Conservation (phyloP, 2,888 invertebrate genomes). For the Xestia xanthographa region DNA sequence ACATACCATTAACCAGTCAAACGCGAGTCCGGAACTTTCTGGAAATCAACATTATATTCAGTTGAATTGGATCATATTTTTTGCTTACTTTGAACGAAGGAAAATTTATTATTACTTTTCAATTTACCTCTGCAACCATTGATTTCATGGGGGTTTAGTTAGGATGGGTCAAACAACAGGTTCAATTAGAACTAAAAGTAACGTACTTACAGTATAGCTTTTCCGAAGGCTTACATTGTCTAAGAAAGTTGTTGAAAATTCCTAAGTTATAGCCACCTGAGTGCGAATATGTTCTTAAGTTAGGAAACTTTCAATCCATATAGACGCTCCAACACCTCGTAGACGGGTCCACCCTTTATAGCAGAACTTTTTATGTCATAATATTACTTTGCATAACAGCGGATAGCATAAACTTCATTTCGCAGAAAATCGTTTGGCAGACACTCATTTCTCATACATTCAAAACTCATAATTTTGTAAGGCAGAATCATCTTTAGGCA, state of each 20-base stretch:
- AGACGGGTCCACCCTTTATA: too few species aligned
- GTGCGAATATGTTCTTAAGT: slow-evolving; percentile 56
- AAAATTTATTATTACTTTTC: neutral
- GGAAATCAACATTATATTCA: neutral
- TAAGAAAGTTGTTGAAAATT: slow-evolving; percentile 54
- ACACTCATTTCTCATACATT: too few species aligned
- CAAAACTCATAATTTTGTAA: too few species aligned
- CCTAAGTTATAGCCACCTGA: slow-evolving; percentile 30
- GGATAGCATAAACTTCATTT: too few species aligned
- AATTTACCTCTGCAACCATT: neutral
- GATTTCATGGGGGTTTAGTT: neutral
- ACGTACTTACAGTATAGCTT: slow-evolving; percentile 13
- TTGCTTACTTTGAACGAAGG: neutral
- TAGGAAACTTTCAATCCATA: slow-evolving; percentile 60
- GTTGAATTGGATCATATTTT: neutral
- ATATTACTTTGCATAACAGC: too few species aligned
- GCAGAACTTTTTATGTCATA: too few species aligned
- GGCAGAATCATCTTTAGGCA: too few species aligned
- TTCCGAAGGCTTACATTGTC: slow-evolving; percentile 30
- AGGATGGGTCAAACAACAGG: neutral
- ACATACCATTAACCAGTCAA: neutral
- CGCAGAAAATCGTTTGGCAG: too few species aligned
- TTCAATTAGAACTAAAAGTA: slow-evolving; percentile 22
- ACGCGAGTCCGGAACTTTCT: neutral
- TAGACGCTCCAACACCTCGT: slow-evolving; percentile 52